Percentiles rank a stretch among this genome's conserved stretches.
Conservation (phyloP, 2,797 vertebrate species). For the Steatocranus sp. region DNA sequence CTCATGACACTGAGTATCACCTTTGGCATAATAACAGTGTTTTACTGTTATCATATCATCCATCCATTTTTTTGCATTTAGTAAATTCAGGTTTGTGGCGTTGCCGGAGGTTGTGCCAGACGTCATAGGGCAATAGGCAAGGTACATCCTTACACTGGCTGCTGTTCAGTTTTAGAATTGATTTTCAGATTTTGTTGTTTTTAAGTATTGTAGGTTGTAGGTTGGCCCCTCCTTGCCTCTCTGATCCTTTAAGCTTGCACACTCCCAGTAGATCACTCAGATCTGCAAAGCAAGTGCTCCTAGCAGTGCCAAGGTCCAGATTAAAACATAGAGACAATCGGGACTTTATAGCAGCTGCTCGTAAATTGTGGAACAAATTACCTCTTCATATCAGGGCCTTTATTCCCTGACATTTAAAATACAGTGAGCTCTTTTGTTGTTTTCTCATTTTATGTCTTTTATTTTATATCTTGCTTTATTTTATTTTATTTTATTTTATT, state of each 20-base stretch:
- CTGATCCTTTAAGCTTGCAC: not conserved
- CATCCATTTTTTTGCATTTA: not conserved
- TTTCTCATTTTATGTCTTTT: not conserved
- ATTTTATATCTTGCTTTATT: not conserved
- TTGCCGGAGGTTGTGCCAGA: fast-evolving
- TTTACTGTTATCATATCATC: not conserved
- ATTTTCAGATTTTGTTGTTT: not conserved
- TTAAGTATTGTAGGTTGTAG: no score
- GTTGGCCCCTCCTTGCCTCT: not conserved
- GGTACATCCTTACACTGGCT: not conserved
- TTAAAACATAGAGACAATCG: not conserved
- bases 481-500: not conserved
- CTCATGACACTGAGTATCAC: not conserved
- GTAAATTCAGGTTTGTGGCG: not conserved
- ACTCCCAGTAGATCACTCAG: not conserved
- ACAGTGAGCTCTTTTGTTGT: not conserved
- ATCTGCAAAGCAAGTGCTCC: not conserved
- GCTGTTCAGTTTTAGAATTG: not conserved
- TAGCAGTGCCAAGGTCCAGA: not conserved
- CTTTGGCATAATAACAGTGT: not conserved
- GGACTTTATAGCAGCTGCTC: not conserved
- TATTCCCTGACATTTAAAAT: not conserved
- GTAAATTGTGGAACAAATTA: not conserved
- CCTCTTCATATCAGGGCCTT: not conserved
- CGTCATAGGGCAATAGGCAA: not conserved